phyloP scores from a whole-genome alignment of 2,113 vertebrate genomes.

The Microcebus lehilahytsara region DNA sequence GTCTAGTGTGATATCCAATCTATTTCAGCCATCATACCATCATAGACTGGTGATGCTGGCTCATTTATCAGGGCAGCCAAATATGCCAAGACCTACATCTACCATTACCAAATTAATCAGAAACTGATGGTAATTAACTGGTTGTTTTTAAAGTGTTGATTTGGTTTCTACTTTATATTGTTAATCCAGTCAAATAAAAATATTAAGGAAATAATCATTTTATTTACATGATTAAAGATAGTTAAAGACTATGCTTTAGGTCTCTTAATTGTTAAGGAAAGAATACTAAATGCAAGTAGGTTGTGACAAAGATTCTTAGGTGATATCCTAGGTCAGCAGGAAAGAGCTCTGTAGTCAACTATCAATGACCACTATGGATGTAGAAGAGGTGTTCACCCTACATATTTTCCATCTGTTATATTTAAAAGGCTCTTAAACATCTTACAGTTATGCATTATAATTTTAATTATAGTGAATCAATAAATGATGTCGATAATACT shows the following conservation, averaged over 20 bases:
- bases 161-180: background rate
- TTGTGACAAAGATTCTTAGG: background rate
- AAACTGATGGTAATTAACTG: background rate
- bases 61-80: background rate
- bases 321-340: background rate
- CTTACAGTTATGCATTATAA: background rate
- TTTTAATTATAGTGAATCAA: background rate
- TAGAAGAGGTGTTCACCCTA: background rate
- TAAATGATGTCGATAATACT: background rate
- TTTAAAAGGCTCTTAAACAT: background rate
- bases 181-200: background rate
- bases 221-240: background rate
- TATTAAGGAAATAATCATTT: background rate
- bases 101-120: background rate
- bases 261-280: background rate
- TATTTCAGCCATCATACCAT: background rate
- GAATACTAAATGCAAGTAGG: background rate
- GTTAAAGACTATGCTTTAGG: background rate
- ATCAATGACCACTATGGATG: background rate
- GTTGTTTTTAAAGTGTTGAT: background rate
- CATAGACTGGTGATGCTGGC: background rate
- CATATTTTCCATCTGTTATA: background rate
- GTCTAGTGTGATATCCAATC: background rate
- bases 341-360: background rate
- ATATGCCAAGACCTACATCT: background rate